Evolutionary conservation across 2,113 vertebrate genomes (phyloP).

Genomic region (Pandion haliaetus): DNA sequence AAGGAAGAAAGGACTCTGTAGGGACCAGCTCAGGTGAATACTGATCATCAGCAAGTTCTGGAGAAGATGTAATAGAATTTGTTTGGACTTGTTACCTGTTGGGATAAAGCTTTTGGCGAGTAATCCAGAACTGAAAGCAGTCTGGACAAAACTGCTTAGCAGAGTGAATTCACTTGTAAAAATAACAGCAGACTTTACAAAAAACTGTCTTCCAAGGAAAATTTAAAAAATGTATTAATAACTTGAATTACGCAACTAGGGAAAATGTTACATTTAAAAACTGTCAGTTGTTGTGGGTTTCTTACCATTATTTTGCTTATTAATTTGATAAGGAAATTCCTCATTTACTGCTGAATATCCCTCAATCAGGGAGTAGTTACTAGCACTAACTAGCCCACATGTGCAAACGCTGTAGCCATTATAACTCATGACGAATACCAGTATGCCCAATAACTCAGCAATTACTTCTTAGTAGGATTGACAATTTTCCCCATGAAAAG

Average conservation of each 20-base stretch:
- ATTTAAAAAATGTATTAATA: background rate
- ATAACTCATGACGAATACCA: background rate
- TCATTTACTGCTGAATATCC: background rate
- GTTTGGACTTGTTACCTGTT: background rate
- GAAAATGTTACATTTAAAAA: background rate
- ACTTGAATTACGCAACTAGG: background rate
- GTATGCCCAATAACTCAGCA: background rate
- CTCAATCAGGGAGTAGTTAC: background rate
- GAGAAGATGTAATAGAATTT: background rate
- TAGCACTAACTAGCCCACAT: background rate
- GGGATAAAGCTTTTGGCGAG: background rate
- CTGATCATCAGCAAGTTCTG: background rate
- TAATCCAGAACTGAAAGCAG: background rate
- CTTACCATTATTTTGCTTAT: background rate
- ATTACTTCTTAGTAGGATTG: slow-evolving; percentile 66
- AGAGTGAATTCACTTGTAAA: background rate
- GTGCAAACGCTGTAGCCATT: background rate
- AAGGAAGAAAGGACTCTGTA: background rate
- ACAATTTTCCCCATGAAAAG: slow-evolving; percentile 85
- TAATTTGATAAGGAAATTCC: background rate
- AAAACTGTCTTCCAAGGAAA: background rate
- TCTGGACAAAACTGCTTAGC: background rate
- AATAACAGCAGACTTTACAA: background rate
- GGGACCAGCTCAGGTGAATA: background rate
- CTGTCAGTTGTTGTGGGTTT: background rate